phyloP scores from a whole-genome alignment of 35 echinoderm and acorn worm species.

The Ptychodera flava region DNA sequence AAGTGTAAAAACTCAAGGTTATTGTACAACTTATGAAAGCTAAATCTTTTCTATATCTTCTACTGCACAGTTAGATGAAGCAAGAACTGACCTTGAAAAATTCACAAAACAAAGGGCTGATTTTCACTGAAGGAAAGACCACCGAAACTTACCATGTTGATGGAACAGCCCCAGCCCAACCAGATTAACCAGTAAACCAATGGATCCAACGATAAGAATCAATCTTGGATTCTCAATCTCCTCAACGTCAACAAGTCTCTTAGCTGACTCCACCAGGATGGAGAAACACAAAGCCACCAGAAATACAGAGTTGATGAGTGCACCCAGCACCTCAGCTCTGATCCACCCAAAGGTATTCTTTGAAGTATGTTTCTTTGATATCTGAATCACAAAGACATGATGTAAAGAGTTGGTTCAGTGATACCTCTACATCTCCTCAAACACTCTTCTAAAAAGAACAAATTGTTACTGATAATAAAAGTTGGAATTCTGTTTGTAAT shows the following conservation, averaged over 20 bases:
- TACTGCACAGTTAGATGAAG: too few species aligned
- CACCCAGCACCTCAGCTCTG: constrained; percentile 82
- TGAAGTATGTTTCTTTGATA: constrained; percentile 37
- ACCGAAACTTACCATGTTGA: constrained; percentile 86
- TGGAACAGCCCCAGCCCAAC: constrained; percentile 67
- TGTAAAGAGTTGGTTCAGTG: too few species aligned
- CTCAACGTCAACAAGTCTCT: constrained; percentile 58
- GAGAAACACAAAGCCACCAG: constrained; percentile 89
- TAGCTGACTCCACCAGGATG: constrained; percentile 73
- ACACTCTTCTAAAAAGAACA: too few species aligned
- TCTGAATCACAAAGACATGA: neutral
- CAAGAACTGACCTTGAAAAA: too few species aligned
- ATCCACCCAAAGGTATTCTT: constrained; percentile 96
- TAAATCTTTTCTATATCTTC: too few species aligned
- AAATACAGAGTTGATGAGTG: constrained; percentile 87
- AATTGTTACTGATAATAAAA: too few species aligned
- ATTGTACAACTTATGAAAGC: too few species aligned
- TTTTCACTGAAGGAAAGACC: too few species aligned
- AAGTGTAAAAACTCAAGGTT: too few species aligned
- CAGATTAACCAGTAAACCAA: constrained; percentile 67
- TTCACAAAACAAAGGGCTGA: too few species aligned
- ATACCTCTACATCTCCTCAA: too few species aligned
- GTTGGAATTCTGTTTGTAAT: too few species aligned
- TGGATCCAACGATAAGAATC: constrained; percentile 74
- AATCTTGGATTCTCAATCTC: constrained; percentile 50